Evolutionary conservation across 2,888 invertebrate genomes (phyloP), one percentile per base, ranked within the genome.

Genomic region (Plagodis dolabraria): DNA sequence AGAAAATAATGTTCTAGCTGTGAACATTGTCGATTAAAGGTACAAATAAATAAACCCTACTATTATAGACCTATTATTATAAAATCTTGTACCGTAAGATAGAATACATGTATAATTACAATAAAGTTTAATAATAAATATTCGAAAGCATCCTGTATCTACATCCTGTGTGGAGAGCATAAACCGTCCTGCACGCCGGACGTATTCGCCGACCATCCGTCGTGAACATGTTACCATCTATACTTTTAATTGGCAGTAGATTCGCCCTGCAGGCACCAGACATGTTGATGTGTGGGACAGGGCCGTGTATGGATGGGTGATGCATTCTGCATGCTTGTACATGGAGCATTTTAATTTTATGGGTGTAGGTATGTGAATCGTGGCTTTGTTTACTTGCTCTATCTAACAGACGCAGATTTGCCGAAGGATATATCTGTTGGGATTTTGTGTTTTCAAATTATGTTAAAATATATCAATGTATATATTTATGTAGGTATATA

Each of bases 231-330:
- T 80, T 79, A 78, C 86, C 84, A 86, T 90, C 86, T 82, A 86
- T 87, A 89, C 80, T 86, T 89, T 88, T 89, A 90, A 92, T 92
- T 90, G 91, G 86, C 83, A 81, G 78, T 87, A 86, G 85, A 89
- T 89, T 83, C 79, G 79, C 76, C 71, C 82, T 79, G 77, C 78
- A 79, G 80, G 82, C 82, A 74, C 63, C 76, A 79, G 83, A 82
- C 82, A 82, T 75, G 82, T 79, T 80, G 78, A 80, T 79, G 79
- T 78, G 75, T 82, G 79, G 79, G 68, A 70, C 82, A 82, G 81
- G 80, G 75, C 68, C 56, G 67, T 69, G 64, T 53, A 55, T 49
- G 48, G 62, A 52, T 65, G 64, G 64, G 49, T 57, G 56, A 67
- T 75, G 59, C 66, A 60, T 74, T 66, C 68, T 54, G 64, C 65